These are phyloP conservation scores for Limnodromus scolopaceus DNA, from an alignment of 2,797 vertebrate species.

Conservation along the genomic window DNA sequence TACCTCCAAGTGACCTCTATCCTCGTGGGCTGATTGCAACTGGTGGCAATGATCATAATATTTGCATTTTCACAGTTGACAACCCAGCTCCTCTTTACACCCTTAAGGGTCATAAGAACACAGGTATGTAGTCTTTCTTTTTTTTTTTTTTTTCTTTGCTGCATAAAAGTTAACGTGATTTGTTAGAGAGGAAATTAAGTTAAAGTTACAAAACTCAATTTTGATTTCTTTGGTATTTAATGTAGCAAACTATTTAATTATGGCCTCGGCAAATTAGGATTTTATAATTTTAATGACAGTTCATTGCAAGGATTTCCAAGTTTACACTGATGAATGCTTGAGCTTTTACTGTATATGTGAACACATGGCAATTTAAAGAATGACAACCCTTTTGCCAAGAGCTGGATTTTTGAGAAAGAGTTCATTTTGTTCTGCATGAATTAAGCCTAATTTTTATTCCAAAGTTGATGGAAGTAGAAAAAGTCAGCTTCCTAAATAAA, in stretches of 20 bases:
- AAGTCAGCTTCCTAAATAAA: neutral
- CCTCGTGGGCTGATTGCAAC: slow-evolving; percentile 93
- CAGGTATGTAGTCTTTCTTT: slow-evolving; percentile 79
- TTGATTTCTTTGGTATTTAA: neutral
- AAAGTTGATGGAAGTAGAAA: neutral
- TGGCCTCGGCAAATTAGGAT: neutral
- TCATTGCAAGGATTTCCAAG: neutral
- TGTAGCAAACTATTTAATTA: neutral
- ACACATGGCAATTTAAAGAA: neutral
- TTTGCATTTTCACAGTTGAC: slow-evolving; percentile 93
- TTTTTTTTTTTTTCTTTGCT: neutral
- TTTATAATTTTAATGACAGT: neutral
- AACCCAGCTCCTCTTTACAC: slow-evolving; percentile 86
- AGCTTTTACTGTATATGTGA: neutral
- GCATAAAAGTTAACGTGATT: neutral
- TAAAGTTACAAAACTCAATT: neutral
- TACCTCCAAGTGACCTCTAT: slow-evolving; percentile 91
- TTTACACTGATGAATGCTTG: neutral
- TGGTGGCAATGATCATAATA: slow-evolving; percentile 94
- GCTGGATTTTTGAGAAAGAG: neutral
- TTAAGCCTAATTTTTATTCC: neutral
- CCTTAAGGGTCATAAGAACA: slow-evolving; percentile 93
- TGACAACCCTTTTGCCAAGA: neutral
- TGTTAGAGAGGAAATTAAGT: neutral
- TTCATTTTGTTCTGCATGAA: neutral